Evolutionary conservation across 2,797 vertebrate species (phyloP), one percentile per base, ranked within the genome.

Genomic region (Cygnus olor): DNA sequence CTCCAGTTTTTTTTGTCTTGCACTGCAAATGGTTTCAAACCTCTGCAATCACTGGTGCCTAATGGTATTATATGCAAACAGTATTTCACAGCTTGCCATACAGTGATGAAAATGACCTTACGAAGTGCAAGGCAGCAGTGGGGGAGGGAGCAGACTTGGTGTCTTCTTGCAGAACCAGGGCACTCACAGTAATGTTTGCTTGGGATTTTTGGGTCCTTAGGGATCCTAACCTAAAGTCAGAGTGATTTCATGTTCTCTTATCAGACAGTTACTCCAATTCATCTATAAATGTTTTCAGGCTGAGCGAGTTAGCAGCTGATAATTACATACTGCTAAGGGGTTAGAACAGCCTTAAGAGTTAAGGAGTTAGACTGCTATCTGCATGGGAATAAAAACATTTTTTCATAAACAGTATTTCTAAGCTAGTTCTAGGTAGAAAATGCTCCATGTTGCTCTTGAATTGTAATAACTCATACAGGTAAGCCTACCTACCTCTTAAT

Each of bases 71-170:
- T 45, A 76, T 73, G 92, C 64, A 90, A 88, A 36, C 25, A 36
- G 30, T 73, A 61, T 90, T 88, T 96, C 32, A 86, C 22, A 88
- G 69, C 49, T 94, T 91, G 45, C 54, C 34, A 93, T 94, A 34
- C 71, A 69, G 64, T 89, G 68, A 65, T 93, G 60, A 77, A 84
- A 91, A 74, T 87, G 90, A 80, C 80, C 71, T 90, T 85, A 93
- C 0, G 3, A 88, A 91, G 51, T 77, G 20, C 16, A 80, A 71
- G 74, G 77, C 56, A 57, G 1, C 32, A 60, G 56, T 57, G 25
- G 38, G 77, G 77, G 91, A 91, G 87, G 82, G 80, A 91, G 18
- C 16, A 72, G 42, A 49, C 45, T 51, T 92, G 32, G 56, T 80
- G 28, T 79, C 2, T 1, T 90, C 40, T 34, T 56, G 10, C 36